These are phyloP conservation scores for Sylvilagus bachmani DNA, from an alignment of 2,113 vertebrate species.

Conservation along the genomic window DNA sequence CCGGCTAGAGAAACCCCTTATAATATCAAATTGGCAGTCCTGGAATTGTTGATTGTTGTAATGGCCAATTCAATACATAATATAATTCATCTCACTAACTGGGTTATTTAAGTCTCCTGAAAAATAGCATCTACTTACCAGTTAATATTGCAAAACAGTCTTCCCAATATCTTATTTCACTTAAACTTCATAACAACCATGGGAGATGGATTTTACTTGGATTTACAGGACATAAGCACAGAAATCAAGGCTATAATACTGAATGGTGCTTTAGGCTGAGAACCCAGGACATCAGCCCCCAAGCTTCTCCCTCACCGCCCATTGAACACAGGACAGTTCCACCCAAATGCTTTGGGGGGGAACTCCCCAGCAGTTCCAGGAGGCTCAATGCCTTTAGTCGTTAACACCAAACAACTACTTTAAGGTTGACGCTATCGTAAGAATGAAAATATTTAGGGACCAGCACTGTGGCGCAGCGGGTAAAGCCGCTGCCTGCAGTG, in stretches of 20 bases:
- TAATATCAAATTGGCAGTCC: background rate
- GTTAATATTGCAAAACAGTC: constrained; percentile 29
- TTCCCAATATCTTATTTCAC: background rate
- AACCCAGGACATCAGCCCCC: background rate
- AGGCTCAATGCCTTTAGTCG: background rate
- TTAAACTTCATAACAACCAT: constrained; percentile 7
- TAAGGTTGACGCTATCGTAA: background rate
- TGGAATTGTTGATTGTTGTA: background rate
- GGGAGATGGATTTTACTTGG: background rate
- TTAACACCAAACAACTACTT: constrained; percentile 2
- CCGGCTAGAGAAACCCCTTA: background rate
- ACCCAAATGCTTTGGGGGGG: too few species aligned
- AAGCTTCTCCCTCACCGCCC: background rate
- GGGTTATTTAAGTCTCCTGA: background rate
- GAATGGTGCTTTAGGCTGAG: background rate
- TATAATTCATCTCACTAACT: background rate
- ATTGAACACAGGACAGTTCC: background rate
- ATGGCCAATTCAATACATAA: background rate
- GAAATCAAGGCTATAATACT: too few species aligned
- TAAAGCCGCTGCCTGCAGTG: too few species aligned
- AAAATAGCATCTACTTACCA: background rate
- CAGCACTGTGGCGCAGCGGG: too few species aligned
- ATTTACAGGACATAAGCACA: constrained; percentile 19
- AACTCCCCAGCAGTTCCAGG: background rate
- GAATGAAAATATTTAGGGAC: too few species aligned